phyloP scores from a whole-genome alignment of 2,113 vertebrate genomes.

The Saccopteryx leptura region DNA sequence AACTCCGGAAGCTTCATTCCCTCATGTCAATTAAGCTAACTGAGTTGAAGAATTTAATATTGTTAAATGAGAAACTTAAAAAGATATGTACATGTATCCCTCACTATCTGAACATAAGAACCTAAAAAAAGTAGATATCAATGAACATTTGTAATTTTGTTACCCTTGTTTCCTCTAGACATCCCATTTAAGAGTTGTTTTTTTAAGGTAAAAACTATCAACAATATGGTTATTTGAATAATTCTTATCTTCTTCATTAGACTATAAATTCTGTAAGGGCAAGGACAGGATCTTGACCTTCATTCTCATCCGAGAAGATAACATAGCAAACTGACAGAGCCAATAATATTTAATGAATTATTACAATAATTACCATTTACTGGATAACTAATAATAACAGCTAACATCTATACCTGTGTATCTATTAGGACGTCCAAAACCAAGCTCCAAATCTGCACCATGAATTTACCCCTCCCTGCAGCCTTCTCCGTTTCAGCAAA shows the following conservation, averaged over 20 bases:
- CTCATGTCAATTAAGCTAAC: slow-evolving; percentile 16
- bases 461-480: not conserved
- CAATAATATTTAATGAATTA: slow-evolving; percentile 1
- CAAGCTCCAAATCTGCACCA: not conserved
- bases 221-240: not conserved
- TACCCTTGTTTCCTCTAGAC: not conserved
- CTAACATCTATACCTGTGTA: not conserved
- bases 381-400: slow-evolving; percentile 17
- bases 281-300: not conserved
- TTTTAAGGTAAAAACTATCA: slow-evolving; percentile 30
- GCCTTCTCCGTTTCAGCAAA: not conserved
- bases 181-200: not conserved
- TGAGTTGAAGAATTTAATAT: not conserved
- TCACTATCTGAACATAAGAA: not conserved
- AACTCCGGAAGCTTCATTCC: slow-evolving; percentile 18
- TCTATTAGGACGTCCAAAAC: not conserved
- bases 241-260: slow-evolving; percentile 16
- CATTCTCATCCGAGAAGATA: slow-evolving; percentile 31
- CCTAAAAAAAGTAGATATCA: slow-evolving; percentile 32
- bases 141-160: slow-evolving; percentile 22
- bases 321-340: slow-evolving; percentile 33
- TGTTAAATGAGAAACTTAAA: not conserved
- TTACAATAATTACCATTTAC: not conserved
- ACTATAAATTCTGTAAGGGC: slow-evolving; percentile 23
- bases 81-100: not conserved